Base-by-base conservation (phyloP, 2,113 vertebrate genomes). In the Urocitellus parryii region DNA sequence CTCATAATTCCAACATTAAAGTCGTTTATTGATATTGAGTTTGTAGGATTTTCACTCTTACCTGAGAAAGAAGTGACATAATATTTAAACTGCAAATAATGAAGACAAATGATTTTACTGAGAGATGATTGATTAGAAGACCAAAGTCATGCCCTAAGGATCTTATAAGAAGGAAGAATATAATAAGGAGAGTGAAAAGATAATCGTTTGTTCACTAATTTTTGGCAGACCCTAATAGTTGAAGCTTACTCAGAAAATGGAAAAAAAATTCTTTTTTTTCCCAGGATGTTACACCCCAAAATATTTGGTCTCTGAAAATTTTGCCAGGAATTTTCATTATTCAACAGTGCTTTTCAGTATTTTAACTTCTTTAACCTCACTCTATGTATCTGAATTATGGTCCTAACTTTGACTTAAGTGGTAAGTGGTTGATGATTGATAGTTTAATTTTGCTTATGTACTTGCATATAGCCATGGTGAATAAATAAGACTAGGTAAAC, bases 401-500 rank as follows among this genome's bases (percentile, higher is more conserved):
- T 77, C 84, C 81, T 93, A 70, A 39, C 24, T 89, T 95, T 94
- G 81, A 37, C 63, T 83, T 90, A 89, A 89, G 76, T 68, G 65
- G 14, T 63, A 63, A 2, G 22, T 97, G 96, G 81, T 53, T 85
- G 56, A 97, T 97, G 96, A 88, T 53, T 85, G 56, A 97, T 78
- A 91, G 78, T 82, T 92, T 95, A 88, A 96, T 96, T 78, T 96
- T 92, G 63, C 78, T 80, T 90, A 78, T 79, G 70, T 88, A 53
- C 68, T 78, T 89, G 1, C 9, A n/a, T 86, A 61, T 81, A 78
- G 29, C 48, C 42, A 88, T 29, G 17, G 78, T 90, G 53, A 90
- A 88, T 51, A 95, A 94, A 95, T 96, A 87, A 95, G 97, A 92
- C 48, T 58, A 65, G 53, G 61, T 83, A 81, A 89, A 90, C 73